phyloP scores from a whole-genome alignment of 2,113 vertebrate genomes.

The Parus major region DNA sequence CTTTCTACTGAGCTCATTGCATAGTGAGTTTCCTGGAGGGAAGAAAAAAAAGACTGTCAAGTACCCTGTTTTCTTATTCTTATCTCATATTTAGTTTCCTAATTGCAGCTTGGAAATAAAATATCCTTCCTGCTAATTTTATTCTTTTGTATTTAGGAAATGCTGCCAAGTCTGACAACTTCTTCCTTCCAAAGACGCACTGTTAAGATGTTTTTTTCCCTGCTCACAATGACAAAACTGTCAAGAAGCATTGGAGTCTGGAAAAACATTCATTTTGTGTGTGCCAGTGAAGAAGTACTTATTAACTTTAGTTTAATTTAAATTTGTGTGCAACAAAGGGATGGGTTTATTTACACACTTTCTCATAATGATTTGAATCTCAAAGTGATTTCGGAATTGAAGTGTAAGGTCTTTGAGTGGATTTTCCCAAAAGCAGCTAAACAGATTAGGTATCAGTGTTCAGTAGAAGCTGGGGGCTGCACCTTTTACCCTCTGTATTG shows the following conservation, averaged over 20 bases:
- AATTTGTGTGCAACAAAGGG: slow-evolving; percentile 3
- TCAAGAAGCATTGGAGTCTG: slow-evolving; percentile 30
- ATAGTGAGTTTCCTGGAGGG: neutral
- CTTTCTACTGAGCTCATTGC: neutral
- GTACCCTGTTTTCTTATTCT: neutral
- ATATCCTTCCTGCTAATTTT: slow-evolving; percentile 56
- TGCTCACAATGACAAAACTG: slow-evolving; percentile 27
- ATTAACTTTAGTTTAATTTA: slow-evolving; percentile 29
- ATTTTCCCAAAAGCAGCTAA: slow-evolving; percentile 3
- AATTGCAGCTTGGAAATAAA: slow-evolving; percentile 40
- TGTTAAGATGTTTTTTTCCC: slow-evolving; percentile 1
- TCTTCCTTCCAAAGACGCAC: neutral
- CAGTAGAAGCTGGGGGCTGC: neutral
- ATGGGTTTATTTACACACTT: slow-evolving; percentile 38
- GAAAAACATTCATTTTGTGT: slow-evolving; percentile 2
- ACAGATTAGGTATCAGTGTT: neutral
- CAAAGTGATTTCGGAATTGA: neutral
- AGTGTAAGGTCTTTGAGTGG: neutral
- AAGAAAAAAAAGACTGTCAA: neutral
- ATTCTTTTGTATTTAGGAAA: slow-evolving; percentile 47
- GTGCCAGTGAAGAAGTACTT: slow-evolving; percentile 8
- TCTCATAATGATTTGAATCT: slow-evolving; percentile 6
- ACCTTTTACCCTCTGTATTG: neutral
- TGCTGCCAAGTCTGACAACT: slow-evolving; percentile 22
- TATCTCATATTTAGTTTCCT: slow-evolving; percentile 19